phyloP scores from a whole-genome alignment of 2,797 vertebrate species.

The Acridotheres tristis region DNA sequence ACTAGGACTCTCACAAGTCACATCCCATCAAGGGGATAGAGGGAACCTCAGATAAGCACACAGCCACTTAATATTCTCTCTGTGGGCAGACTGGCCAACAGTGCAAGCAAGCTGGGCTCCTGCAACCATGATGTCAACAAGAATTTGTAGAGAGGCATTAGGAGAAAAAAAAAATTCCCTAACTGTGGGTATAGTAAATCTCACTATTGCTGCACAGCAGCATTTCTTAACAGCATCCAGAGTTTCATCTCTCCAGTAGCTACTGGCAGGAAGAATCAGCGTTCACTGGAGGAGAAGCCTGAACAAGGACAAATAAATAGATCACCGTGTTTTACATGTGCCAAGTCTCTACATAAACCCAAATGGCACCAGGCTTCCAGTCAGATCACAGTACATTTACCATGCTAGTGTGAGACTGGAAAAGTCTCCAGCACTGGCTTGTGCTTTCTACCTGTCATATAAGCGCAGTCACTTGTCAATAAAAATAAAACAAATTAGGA shows the following conservation, averaged over 20 bases:
- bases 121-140: background rate
- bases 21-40: background rate
- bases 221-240: background rate
- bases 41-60: background rate
- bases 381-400: background rate
- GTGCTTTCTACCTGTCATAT: background rate
- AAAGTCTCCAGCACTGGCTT: background rate
- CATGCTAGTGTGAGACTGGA: background rate
- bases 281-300: background rate
- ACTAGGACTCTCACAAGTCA: background rate
- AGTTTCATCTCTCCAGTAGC: background rate
- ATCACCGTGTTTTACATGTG: fast-evolving
- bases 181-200: background rate
- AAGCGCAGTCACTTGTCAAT: background rate
- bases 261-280: background rate
- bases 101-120: background rate
- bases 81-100: background rate
- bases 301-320: background rate
- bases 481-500: background rate
- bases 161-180: background rate
- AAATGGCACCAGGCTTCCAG: background rate
- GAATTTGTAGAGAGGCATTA: background rate
- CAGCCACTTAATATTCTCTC: background rate
- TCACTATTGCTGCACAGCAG: background rate
- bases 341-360: background rate